Percentiles rank a stretch among this genome's conserved stretches.
Evolutionary conservation across 2,113 vertebrate species (phyloP).

Genomic region (Lathamus discolor): DNA sequence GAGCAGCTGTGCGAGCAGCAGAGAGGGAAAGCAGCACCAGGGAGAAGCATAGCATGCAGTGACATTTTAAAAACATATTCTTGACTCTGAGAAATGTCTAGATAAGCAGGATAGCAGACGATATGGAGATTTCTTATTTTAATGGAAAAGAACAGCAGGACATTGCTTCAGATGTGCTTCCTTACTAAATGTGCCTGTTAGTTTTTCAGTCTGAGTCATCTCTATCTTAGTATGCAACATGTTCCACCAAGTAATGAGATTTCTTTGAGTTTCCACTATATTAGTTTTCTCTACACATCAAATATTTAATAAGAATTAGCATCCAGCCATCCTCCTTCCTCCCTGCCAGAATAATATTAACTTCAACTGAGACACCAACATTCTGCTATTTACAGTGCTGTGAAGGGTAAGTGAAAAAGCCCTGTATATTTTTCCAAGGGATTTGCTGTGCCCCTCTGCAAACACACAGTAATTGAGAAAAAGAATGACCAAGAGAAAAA

Average conservation of each 20-base stretch:
- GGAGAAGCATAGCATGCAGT: background rate
- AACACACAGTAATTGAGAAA: constrained; percentile 51
- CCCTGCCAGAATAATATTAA: constrained; percentile 66
- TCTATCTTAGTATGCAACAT: constrained; percentile 44
- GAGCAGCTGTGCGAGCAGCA: background rate
- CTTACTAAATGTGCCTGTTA: constrained; percentile 13
- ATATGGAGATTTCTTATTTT: constrained; percentile 26
- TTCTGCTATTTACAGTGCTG: constrained; percentile 65
- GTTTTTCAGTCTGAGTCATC: constrained; percentile 27
- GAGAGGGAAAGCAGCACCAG: background rate
- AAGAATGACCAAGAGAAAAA: constrained; percentile 60
- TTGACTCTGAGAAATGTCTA: background rate
- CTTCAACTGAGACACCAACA: constrained; percentile 65
- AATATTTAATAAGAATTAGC: constrained; percentile 80
- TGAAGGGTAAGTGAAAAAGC: constrained; percentile 70
- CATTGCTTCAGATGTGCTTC: background rate
- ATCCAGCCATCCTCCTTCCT: constrained; percentile 60
- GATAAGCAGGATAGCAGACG: background rate
- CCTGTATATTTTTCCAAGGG: constrained; percentile 57
- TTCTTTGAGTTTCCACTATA: constrained; percentile 53
- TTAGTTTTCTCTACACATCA: constrained; percentile 71
- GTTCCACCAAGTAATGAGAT: constrained; percentile 58
- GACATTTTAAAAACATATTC: background rate
- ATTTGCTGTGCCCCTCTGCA: constrained; percentile 60
- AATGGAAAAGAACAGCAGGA: constrained; percentile 35